Evolutionary conservation across 1,140 invertebrate genomes (phyloP).

Genomic region (Limonius californicus): DNA sequence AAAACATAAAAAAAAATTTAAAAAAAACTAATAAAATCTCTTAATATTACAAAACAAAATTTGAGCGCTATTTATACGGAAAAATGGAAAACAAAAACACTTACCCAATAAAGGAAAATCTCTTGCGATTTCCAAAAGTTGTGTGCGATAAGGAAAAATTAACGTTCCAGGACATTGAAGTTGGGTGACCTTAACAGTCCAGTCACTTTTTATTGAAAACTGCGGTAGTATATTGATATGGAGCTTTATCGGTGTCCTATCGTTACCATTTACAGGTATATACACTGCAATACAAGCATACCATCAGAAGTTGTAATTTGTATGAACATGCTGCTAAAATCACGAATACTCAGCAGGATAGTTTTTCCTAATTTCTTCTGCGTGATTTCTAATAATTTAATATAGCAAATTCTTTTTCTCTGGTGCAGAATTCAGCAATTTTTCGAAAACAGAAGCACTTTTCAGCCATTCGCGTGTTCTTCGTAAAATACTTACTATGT

Average conservation of each 20-base stretch:
- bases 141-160: conserved; percentile 2
- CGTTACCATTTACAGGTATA: neutral
- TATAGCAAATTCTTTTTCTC: no score
- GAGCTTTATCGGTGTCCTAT: neutral
- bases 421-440: no score
- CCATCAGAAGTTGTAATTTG: no score
- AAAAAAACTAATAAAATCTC: no score
- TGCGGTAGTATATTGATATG: conserved; percentile 14
- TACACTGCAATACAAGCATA: conserved; percentile 4
- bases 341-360: no score
- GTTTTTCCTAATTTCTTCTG: no score
- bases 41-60: no score
- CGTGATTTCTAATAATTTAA: neutral
- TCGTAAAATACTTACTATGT: conserved; percentile 31
- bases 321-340: no score
- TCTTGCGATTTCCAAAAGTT: conserved; percentile 21
- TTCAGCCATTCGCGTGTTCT: neutral
- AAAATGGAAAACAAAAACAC: no score
- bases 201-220: conserved; percentile 26
- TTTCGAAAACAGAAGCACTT: no score
- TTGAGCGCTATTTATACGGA: no score
- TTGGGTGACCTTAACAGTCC: conserved; percentile 61
- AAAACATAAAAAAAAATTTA: no score
- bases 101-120: conserved; percentile 38
- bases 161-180: conserved; percentile 51